phyloP scores from a whole-genome alignment of 1,140 invertebrate genomes.

The Aplysia californica region DNA sequence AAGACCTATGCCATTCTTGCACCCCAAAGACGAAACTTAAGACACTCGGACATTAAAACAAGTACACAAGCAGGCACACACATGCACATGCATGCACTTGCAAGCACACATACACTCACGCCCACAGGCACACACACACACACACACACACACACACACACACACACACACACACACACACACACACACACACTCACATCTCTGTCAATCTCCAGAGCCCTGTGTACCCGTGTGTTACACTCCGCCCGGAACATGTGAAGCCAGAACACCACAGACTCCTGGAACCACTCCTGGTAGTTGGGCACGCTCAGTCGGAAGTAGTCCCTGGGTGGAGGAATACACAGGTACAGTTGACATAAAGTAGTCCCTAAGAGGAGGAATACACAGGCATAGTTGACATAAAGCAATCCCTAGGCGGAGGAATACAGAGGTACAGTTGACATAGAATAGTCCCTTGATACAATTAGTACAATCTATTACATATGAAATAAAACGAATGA shows the following conservation, averaged over 20 bases:
- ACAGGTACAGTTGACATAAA: not conserved
- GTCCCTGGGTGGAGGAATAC: not conserved
- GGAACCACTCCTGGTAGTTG: not conserved
- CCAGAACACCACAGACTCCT: not conserved
- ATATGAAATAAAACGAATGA: too few relatives aligned
- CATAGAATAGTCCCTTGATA: not conserved
- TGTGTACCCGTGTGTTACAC: not conserved
- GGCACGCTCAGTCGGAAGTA: too few relatives aligned
- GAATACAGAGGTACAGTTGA: not conserved
- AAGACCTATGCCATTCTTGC: too few relatives aligned
- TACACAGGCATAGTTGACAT: not conserved
- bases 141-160: conserved; percentile 9
- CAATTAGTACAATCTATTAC: too few relatives aligned
- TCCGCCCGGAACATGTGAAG: not conserved
- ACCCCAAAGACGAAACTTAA: too few relatives aligned
- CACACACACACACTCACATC: too few relatives aligned
- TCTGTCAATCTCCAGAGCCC: too few relatives aligned
- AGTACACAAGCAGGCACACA: too few relatives aligned
- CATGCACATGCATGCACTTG: too few relatives aligned
- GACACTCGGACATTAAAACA: too few relatives aligned
- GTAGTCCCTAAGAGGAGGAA: not conserved
- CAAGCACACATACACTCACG: not conserved
- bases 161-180: conserved; percentile 10
- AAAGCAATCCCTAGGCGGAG: not conserved
- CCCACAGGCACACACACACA: conserved; percentile 11